A percentile compares a stretch with the other conserved stretches of the same genome.
Conservation (phyloP, 1,140 invertebrate genomes). For the Leptinotarsa defecta region DNA sequence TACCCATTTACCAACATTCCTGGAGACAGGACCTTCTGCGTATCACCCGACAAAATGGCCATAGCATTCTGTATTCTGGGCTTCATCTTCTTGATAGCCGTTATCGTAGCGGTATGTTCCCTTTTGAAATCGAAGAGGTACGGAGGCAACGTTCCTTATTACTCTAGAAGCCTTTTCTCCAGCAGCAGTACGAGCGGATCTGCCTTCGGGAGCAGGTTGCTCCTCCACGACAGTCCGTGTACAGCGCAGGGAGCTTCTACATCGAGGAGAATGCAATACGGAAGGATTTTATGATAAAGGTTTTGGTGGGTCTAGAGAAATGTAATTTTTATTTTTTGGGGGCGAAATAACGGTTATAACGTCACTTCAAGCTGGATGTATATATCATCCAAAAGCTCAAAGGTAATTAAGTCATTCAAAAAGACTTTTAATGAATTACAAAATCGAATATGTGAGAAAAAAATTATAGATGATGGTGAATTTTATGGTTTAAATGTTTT, state of each 20-base stretch:
- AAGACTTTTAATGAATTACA: no score
- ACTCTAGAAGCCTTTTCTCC: conserved; percentile 53
- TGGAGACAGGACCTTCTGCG: conserved; percentile 68
- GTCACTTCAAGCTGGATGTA: not conserved
- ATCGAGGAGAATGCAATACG: conserved; percentile 48
- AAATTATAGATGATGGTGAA: no score
- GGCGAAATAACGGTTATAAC: no score
- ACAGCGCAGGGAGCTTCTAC: conserved; percentile 44
- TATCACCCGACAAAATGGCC: conserved; percentile 73
- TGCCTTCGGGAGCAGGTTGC: conserved; percentile 50
- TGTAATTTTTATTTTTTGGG: not conserved
- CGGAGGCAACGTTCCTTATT: conserved; percentile 42
- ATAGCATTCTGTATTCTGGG: conserved; percentile 70
- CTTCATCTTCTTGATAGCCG: conserved; percentile 68
- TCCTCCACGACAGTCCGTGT: conserved; percentile 52
- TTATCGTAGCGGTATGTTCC: conserved; percentile 68
- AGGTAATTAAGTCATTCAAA: no score
- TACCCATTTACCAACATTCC: conserved; percentile 54
- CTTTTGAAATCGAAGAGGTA: conserved; percentile 63
- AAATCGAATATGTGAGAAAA: no score
- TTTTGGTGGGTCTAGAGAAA: not conserved
- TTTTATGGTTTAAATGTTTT: no score
- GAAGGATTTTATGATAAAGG: conserved; percentile 46
- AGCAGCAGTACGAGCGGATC: conserved; percentile 48
- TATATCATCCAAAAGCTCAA: not conserved